phyloP scores from a whole-genome alignment of 2,888 invertebrate species.

The Graphium colonna region DNA sequence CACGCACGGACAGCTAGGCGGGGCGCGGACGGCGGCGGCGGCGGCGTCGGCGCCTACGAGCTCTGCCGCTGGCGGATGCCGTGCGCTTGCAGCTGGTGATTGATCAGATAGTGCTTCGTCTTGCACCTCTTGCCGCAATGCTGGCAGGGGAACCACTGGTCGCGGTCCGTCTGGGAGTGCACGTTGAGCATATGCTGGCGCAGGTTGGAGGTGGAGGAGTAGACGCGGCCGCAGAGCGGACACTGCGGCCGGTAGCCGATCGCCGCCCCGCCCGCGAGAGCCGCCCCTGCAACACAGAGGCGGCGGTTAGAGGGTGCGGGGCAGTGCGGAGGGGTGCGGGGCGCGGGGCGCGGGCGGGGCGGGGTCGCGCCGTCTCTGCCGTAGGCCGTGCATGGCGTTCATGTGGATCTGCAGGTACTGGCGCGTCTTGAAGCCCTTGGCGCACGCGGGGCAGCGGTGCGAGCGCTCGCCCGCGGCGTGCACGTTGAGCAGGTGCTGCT shows the following conservation, averaged over 20 bases:
- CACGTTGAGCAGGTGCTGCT: slow-evolving; percentile 88
- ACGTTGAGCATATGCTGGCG: slow-evolving; percentile 89
- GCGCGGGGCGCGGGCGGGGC: neutral
- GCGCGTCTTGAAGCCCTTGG: slow-evolving; percentile 84
- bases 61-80: slow-evolving; percentile 85
- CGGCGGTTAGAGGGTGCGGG: slow-evolving; percentile 68
- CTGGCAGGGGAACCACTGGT: slow-evolving; percentile 86
- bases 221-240: slow-evolving; percentile 85
- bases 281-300: slow-evolving; percentile 85
- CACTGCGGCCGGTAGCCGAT: slow-evolving; percentile 82
- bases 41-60: slow-evolving; percentile 69
- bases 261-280: slow-evolving; percentile 78
- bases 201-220: slow-evolving; percentile 87
- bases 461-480: slow-evolving; percentile 82
- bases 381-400: slow-evolving; percentile 84
- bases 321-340: neutral
- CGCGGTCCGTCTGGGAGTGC: slow-evolving; percentile 84
- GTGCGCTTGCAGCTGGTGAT: slow-evolving; percentile 87
- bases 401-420: slow-evolving; percentile 86
- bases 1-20: slow-evolving; percentile 16
- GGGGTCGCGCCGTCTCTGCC: too few relatives aligned
- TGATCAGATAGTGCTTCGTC: slow-evolving; percentile 88
- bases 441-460: slow-evolving; percentile 83
- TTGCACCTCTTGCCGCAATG: slow-evolving; percentile 88
- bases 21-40: slow-evolving; percentile 35